Evolutionary conservation across 1,140 invertebrate species (phyloP).

Genomic region (Drosophila subobscura): DNA sequence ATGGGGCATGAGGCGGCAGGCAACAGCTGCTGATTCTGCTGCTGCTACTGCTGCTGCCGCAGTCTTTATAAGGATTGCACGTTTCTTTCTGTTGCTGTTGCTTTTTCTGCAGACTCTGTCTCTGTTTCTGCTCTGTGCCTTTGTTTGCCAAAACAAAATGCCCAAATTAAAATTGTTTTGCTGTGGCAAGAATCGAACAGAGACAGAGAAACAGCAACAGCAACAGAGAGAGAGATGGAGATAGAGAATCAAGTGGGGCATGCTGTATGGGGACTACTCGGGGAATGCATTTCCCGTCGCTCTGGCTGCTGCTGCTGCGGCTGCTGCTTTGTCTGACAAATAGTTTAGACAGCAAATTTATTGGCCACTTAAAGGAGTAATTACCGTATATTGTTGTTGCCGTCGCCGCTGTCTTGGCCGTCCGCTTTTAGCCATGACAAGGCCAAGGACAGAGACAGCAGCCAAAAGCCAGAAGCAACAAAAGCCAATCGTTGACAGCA

Average conservation of each 20-base stretch:
- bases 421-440: constrained; percentile 70
- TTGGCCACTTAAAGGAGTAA: constrained; percentile 83
- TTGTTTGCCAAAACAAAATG: constrained; percentile 82
- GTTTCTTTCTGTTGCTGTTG: constrained; percentile 49
- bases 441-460: constrained; percentile 61
- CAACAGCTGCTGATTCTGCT: constrained; percentile 25
- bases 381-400: constrained; percentile 67
- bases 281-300: constrained; percentile 70
- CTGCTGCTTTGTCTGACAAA: constrained; percentile 80
- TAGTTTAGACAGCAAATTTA: constrained; percentile 84
- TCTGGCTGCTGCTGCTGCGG: constrained; percentile 23
- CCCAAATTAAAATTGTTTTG: constrained; percentile 82
- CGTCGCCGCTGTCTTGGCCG: constrained; percentile 21
- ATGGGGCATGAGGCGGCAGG: constrained; percentile 35
- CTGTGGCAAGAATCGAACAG: constrained; percentile 45
- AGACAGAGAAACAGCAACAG: constrained; percentile 8
- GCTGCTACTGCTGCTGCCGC: constrained; percentile 17
- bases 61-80: constrained; percentile 75
- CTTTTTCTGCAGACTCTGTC: constrained; percentile 11
- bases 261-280: constrained; percentile 13
- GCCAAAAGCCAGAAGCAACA: not conserved
- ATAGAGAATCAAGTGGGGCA: constrained; percentile 20
- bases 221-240: not conserved
- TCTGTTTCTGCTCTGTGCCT: constrained; percentile 35
- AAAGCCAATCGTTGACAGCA: constrained; percentile 53